Conservation (phyloP, 2,888 invertebrate genomes). For the Polyommatus iphigenia region DNA sequence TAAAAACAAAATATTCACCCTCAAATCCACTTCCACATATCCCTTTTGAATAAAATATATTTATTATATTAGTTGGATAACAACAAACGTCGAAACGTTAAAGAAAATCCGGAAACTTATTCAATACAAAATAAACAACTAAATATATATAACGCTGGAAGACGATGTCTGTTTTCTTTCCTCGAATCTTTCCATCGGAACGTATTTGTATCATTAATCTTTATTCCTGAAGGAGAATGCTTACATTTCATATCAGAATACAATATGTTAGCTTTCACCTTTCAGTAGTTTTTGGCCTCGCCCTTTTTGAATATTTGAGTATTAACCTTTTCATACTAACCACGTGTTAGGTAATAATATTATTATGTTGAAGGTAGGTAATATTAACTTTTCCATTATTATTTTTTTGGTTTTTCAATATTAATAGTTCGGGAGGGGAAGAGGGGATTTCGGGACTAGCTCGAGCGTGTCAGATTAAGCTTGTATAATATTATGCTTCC, state of each 20-base stretch:
- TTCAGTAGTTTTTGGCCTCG: neutral
- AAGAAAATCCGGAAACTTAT: conserved; percentile 22
- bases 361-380: neutral
- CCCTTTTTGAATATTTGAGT: conserved; percentile 17
- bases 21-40: neutral
- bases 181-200: conserved; percentile 42
- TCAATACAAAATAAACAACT: conserved; percentile 41
- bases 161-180: conserved; percentile 43
- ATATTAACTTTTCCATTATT: neutral
- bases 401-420: neutral
- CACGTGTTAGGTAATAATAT: neutral
- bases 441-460: too few species aligned
- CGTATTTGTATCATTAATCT: conserved; percentile 51
- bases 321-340: neutral
- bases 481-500: too few species aligned
- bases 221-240: conserved; percentile 43
- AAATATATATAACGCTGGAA: conserved; percentile 41
- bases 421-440: too few species aligned
- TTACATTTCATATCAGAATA: conserved; percentile 40
- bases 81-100: conserved; percentile 10
- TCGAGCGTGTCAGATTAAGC: too few species aligned
- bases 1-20: neutral
- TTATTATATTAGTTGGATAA: neutral
- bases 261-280: conserved; percentile 31
- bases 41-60: neutral